A percentile compares a stretch with the other conserved stretches of the same genome.
Evolutionary conservation across 2,113 vertebrate species (phyloP).

Genomic region (Balaenoptera acutorostrata): DNA sequence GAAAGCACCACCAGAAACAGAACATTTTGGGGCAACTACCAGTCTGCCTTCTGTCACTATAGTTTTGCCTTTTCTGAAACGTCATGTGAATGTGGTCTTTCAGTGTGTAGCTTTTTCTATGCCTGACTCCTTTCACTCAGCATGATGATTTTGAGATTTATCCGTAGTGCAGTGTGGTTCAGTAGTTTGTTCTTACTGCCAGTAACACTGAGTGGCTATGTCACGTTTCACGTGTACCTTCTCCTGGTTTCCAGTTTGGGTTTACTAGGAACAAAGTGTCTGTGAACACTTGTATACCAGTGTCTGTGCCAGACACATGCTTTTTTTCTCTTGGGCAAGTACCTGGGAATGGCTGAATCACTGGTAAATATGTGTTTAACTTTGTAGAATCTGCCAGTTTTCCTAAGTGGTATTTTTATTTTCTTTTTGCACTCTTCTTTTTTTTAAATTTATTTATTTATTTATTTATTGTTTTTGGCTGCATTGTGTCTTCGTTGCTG

Average conservation of each 20-base stretch:
- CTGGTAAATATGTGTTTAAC: background rate
- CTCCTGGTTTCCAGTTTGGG: background rate
- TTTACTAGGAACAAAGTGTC: background rate
- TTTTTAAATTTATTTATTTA: too few species aligned
- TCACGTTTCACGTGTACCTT: rapidly evolving
- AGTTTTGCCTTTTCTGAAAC: background rate
- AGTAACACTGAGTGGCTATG: rapidly evolving
- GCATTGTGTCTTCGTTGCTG: background rate
- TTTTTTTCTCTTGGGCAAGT: background rate
- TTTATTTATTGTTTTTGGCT: background rate
- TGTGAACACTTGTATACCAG: rapidly evolving
- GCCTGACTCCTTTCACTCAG: background rate
- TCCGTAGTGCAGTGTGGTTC: rapidly evolving
- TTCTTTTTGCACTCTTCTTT: background rate
- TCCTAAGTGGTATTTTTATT: background rate
- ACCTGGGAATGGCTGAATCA: background rate
- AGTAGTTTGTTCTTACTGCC: rapidly evolving
- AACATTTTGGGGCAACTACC: background rate
- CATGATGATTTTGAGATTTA: rapidly evolving
- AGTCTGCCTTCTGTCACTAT: rapidly evolving
- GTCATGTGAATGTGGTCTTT: background rate
- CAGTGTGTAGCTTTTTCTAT: rapidly evolving
- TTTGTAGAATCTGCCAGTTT: background rate
- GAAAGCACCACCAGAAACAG: background rate
- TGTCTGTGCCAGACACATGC: background rate